Evolutionary conservation across 2,888 invertebrate genomes (phyloP), one percentile per base, ranked within the genome.

Genomic region (Sesamia inferens): DNA sequence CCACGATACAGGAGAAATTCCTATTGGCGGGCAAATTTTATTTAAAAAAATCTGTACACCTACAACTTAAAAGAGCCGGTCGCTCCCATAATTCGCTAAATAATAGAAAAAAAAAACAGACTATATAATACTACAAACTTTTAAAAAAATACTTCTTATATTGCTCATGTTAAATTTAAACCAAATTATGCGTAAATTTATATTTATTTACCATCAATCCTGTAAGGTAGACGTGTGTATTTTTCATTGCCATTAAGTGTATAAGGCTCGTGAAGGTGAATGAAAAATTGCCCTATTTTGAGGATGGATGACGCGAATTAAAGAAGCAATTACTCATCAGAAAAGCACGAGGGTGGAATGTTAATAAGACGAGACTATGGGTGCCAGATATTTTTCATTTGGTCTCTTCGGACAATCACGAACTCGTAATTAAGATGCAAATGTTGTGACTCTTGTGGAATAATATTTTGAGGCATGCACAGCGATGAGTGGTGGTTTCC

Each of bases 321-420:
- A 96, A 96, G 94, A 94, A 94, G 96, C 95, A 96, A 96, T 96
- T 95, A 95, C 96, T 96, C 96, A 96, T 96, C 95, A 93, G 91
- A 92, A 92, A 93, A 91, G 93, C 90, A 93, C 95, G 92, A 92
- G 95, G 95, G 94, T 90, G 93, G 95, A 95, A 96, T 96, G 94
- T 93, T 96, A 96, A 96, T 96, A 95, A 94, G 95, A 94, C 85
- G 92, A 92, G 90, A 93, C 91, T 92, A 92, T 92, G 91, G 86
- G 90, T 84, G 85, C 89, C 90, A 93, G 92, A 91, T 92, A 94
- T 95, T 94, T 95, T 94, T 95, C 94, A 95, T 94, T 93, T 90
- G 90, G 88, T 91, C 89, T 92, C 91, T 83, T 92, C 88, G 91
- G 92, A 91, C 91, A 91, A 91, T 89, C 88, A 90, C 91, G 93